Conservation (phyloP, 30 jellyfish, hydroid and myxozoan species). For the Pseudorhiza aurosa region DNA sequence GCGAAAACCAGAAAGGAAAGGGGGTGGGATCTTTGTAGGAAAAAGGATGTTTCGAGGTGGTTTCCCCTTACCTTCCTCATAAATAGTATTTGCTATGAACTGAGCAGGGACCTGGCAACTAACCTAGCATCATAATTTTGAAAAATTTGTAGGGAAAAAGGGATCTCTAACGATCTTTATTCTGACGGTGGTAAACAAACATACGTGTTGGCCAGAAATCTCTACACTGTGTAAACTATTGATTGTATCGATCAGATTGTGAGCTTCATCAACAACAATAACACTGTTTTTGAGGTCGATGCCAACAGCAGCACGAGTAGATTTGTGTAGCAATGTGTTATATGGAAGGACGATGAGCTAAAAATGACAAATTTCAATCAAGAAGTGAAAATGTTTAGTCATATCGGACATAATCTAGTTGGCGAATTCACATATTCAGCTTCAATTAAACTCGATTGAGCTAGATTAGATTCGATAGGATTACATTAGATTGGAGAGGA, state of each 20-base stretch:
- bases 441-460: too few species aligned
- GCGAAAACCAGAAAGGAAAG: too few species aligned
- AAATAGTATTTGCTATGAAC: too few species aligned
- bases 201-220: conserved; percentile 76
- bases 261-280: conserved; percentile 96
- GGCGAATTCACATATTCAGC: too few species aligned
- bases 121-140: neutral
- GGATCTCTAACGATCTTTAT: neutral
- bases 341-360: conserved; percentile 93
- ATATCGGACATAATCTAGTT: too few species aligned
- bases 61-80: too few species aligned
- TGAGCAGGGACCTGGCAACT: neutral
- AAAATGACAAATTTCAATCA: neutral
- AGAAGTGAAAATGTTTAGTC: too few species aligned
- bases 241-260: conserved; percentile 89
- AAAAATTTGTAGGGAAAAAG: neutral
- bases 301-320: conserved; percentile 93
- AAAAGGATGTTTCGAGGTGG: too few species aligned
- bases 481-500: too few species aligned
- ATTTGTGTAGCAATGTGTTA: conserved; percentile 83
- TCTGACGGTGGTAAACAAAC: neutral
- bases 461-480: too few species aligned
- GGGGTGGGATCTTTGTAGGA: too few species aligned
- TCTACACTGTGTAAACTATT: conserved; percentile 83
- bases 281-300: conserved; percentile 78